Percentiles rank a stretch among this genome's conserved stretches.
Conservation (phyloP, 1,140 invertebrate genomes). For the Copidosoma floridanum region DNA sequence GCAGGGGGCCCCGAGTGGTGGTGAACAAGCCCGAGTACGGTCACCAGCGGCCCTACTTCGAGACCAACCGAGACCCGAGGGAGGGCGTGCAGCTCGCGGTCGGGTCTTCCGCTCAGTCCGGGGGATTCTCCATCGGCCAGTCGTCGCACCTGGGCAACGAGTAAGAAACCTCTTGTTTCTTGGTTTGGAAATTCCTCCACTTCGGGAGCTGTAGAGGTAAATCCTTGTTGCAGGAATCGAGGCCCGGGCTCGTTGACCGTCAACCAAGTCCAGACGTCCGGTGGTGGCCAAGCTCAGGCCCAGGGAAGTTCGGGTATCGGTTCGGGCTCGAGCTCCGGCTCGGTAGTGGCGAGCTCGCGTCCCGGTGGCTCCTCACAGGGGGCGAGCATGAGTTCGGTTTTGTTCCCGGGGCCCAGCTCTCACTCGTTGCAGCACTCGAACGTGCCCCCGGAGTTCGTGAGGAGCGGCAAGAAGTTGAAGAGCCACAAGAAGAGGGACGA, state of each 20-base stretch:
- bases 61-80: neutral
- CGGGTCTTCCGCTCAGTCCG: conserved; percentile 27
- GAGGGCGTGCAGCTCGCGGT: neutral
- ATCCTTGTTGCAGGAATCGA: neutral
- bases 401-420: conserved; percentile 26
- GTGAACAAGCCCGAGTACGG: conserved; percentile 2
- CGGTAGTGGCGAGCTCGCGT: conserved; percentile 30
- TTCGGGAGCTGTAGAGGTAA: neutral
- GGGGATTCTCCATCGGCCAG: conserved; percentile 36
- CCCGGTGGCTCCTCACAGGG: conserved; percentile 27
- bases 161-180: conserved; percentile 7
- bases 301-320: conserved; percentile 26
- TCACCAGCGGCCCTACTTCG: neutral
- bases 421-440: conserved; percentile 17
- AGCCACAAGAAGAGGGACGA: neutral
- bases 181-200: neutral
- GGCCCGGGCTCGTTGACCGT: conserved; percentile 29
- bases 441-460: conserved; percentile 38
- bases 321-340: conserved; percentile 36
- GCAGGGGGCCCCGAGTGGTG: conserved; percentile 6
- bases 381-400: conserved; percentile 27
- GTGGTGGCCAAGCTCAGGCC: conserved; percentile 35
- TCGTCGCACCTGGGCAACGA: conserved; percentile 34
- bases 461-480: conserved; percentile 23
- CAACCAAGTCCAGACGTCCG: conserved; percentile 32